Percentiles rank a stretch among this genome's conserved stretches.
These are phyloP conservation scores for Myrmecophaga tridactyla DNA, from an alignment of 2,113 vertebrate species.

Conservation along the genomic window DNA sequence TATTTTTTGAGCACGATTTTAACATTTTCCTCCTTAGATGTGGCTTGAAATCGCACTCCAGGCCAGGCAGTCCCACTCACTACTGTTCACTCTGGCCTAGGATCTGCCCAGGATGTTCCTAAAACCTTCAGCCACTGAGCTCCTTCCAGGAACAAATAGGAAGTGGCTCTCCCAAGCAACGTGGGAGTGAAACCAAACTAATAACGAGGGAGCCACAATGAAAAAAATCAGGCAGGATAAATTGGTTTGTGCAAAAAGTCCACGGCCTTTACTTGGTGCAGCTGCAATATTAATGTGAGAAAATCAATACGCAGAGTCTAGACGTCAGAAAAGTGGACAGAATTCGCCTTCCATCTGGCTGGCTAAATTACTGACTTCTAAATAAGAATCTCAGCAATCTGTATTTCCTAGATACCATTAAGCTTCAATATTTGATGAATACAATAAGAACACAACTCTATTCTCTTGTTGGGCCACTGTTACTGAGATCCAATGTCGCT, in stretches of 20 bases:
- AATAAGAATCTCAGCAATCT: conserved; percentile 38
- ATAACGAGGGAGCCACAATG: background rate
- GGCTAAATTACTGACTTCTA: conserved; percentile 23
- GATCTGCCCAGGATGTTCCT: background rate
- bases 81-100: background rate
- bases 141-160: background rate
- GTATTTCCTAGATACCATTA: background rate
- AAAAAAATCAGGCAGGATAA: conserved; percentile 29
- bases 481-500: background rate
- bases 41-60: background rate
- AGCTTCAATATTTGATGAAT: conserved; percentile 5
- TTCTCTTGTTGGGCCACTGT: background rate
- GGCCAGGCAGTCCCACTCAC: background rate
- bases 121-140: background rate
- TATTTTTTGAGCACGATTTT: background rate
- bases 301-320: conserved; percentile 78
- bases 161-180: conserved; percentile 1
- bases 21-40: background rate
- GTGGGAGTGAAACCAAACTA: conserved; percentile 15
- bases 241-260: conserved; percentile 71
- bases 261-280: conserved; percentile 74
- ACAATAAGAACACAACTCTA: background rate
- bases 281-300: conserved; percentile 77
- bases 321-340: background rate
- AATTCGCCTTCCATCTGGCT: conserved; percentile 19